Conservation (phyloP, 2,797 vertebrate species). For the Premnoplex brunnescens region DNA sequence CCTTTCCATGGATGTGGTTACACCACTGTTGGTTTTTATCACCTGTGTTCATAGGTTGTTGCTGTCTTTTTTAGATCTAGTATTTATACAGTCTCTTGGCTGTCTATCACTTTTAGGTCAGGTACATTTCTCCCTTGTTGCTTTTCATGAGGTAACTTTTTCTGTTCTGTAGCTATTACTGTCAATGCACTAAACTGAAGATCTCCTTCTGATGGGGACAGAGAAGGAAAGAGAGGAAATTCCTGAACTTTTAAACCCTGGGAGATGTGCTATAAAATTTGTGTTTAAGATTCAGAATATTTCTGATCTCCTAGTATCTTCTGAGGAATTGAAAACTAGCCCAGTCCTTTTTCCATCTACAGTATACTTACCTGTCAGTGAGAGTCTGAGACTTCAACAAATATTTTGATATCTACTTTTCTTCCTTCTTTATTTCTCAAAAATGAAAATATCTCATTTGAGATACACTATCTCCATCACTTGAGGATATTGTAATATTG, state of each 20-base stretch:
- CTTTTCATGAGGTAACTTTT: not conserved
- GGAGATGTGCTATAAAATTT: not conserved
- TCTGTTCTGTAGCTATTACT: not conserved
- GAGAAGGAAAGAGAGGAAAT: not conserved
- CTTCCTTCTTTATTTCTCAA: not conserved
- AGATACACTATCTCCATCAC: not conserved
- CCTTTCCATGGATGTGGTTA: not conserved
- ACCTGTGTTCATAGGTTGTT: not conserved
- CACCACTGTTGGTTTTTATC: not conserved
- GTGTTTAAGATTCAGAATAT: not conserved
- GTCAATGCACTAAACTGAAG: not conserved
- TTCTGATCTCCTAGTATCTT: not conserved
- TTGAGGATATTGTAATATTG: not conserved
- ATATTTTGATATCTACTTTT: not conserved
- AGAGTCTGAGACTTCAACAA: not conserved
- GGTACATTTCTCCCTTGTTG: not conserved
- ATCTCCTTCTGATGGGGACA: not conserved
- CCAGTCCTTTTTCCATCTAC: not conserved
- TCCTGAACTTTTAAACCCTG: not conserved
- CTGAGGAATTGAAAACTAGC: not conserved
- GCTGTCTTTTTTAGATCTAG: not conserved
- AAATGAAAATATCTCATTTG: not conserved
- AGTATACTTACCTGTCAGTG: not conserved
- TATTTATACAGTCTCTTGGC: not conserved
- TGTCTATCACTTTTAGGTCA: not conserved